Evolutionary conservation across 2,113 vertebrate genomes (phyloP), one percentile per base, ranked within the genome.

Genomic region (Charina bottae): DNA sequence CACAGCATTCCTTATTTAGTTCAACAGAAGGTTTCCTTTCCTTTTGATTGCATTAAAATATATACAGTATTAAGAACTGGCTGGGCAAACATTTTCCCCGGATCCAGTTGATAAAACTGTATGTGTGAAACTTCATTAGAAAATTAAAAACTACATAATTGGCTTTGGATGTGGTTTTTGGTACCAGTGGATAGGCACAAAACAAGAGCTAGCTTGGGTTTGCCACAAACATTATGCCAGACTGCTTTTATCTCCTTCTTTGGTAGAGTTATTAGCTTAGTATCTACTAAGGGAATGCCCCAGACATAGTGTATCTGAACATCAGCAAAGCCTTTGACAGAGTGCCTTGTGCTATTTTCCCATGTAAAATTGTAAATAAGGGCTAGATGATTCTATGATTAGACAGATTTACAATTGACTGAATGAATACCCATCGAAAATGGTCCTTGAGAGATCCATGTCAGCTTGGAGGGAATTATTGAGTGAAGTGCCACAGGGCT

Each of bases 1-100:
- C 91, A 28, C 24, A 92, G 62, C 60, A 89, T 49, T 62, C 59
- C 87, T 90, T 59, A 53, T 62, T 92, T 86, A 53, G 6, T 72
- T 85, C 12, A 55, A 28, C 85, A 90, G 9, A 89, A 2, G 15
- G 21, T 24, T 37, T 33, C 59, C 19, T 46, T 46, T 64, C 54
- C 21, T 59, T 7, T 42, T n/a, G 72, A 28, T 88, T 21, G 8
- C n/a, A 6, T 4, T 87, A 83, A 6, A 37, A 19, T 60, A 23
- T 5, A 24, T 33, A n/a, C 26, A 37, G 23, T 91, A 33, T 33
- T 56, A 8, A 23, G 58, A 88, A 59, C 1, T n/a, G 12, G 21
- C 24, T 64, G 46, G 6, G 3, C 2, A 37, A 19, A 24, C 23
- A 62, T 21, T 64, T 72, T 6, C 26, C 23, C 37, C 11, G 13